Conservation (phyloP, 37 sponge, comb jelly and placozoan species). For the Spongia lamella region DNA sequence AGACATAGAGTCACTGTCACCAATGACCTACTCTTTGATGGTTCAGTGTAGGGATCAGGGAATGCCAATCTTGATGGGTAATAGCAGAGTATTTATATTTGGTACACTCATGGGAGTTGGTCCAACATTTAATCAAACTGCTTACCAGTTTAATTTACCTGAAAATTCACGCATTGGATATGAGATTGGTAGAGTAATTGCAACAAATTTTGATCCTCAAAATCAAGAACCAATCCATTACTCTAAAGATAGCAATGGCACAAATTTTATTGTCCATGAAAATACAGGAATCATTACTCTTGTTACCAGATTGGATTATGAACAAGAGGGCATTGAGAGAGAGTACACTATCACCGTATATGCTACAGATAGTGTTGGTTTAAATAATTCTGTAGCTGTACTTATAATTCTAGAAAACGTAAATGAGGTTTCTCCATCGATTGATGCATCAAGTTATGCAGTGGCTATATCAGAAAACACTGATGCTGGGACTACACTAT, state of each 20-base stretch:
- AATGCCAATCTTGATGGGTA: constrained; percentile 4
- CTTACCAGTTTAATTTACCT: no score
- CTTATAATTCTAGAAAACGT: constrained; percentile 38
- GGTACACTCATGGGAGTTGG: constrained; percentile 39
- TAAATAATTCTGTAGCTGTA: constrained; percentile 18
- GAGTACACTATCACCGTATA: not conserved
- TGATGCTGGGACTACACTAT: no score
- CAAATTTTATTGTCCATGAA: constrained; percentile 29
- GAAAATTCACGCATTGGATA: no score
- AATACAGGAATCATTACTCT: constrained; percentile 44
- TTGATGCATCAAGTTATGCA: no score
- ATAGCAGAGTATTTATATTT: constrained; percentile 27
- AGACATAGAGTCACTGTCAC: no score
- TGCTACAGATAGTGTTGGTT: constrained; percentile 27
- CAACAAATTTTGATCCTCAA: no score
- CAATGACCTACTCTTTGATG: constrained; percentile 3
- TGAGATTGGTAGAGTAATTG: no score
- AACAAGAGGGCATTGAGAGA: not conserved
- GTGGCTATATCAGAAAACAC: no score
- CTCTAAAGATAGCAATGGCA: no score
- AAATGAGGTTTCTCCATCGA: constrained; percentile 47
- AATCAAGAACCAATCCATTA: no score
- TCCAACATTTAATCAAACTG: constrained; percentile 19
- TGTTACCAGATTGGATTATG: constrained; percentile 23
- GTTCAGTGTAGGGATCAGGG: constrained; percentile 37